Conservation (phyloP, 2,888 invertebrate genomes). For the Steinernema hermaphroditum region DNA sequence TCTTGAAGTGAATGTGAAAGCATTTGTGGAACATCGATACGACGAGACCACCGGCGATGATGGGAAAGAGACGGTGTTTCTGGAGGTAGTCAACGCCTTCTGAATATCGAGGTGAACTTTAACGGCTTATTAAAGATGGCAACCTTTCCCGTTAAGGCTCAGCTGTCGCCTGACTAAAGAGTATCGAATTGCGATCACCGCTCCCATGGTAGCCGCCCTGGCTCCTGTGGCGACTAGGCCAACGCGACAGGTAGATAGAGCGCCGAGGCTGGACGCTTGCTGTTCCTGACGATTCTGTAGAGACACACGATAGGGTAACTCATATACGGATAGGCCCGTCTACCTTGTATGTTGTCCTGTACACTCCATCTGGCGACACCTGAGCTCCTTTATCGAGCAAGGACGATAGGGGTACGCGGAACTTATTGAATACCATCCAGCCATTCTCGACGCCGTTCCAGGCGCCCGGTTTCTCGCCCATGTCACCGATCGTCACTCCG, state of each 20-base stretch:
- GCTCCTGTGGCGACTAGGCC: constrained; percentile 74
- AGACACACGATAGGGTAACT: no score
- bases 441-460: constrained; percentile 92
- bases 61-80: constrained; percentile 82
- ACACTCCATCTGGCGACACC: constrained; percentile 82
- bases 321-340: no score
- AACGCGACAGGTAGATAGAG: constrained; percentile 82
- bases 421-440: constrained; percentile 70
- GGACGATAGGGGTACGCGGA: constrained; percentile 82
- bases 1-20: constrained; percentile 42
- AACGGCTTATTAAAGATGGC: background rate
- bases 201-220: constrained; percentile 75
- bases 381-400: constrained; percentile 85
- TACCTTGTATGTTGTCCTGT: constrained; percentile 82
- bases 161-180: constrained; percentile 85
- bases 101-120: no score
- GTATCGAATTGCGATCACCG: constrained; percentile 83
- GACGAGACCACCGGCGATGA: constrained; percentile 73
- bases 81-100: constrained; percentile 83
- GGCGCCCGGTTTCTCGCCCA: constrained; percentile 84
- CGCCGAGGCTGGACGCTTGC: constrained; percentile 81
- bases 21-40: constrained; percentile 45
- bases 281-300: constrained; percentile 78
- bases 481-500: constrained; percentile 82
- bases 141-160: constrained; percentile 76